A percentile compares a stretch with the other conserved stretches of the same genome.
Conservation (phyloP, 2,113 vertebrate species). For the Emydocephalus ijimae region DNA sequence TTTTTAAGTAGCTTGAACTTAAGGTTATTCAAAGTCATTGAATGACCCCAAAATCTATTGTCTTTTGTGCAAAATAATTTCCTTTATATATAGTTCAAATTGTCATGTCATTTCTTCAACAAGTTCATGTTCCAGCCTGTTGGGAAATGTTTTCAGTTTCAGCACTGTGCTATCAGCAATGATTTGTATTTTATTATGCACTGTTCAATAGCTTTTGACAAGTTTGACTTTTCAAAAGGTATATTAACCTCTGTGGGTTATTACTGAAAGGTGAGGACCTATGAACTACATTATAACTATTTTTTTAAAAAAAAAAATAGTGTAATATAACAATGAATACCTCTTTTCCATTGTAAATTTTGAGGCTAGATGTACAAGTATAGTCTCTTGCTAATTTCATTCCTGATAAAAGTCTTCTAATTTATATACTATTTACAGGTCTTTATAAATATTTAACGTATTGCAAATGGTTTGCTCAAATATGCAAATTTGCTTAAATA, state of each 20-base stretch:
- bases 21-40: not conserved
- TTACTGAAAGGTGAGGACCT: not conserved
- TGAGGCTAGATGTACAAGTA: not conserved
- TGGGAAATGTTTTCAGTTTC: not conserved
- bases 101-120: constrained; percentile 16
- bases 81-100: not conserved
- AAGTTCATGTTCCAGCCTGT: not conserved
- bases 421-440: no score
- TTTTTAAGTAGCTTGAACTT: not conserved
- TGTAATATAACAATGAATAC: not conserved
- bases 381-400: not conserved
- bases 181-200: not conserved
- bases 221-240: not conserved
- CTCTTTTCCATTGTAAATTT: not conserved
- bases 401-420: not conserved
- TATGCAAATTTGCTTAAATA: not conserved
- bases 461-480: not conserved
- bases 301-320: not conserved
- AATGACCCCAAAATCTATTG: not conserved
- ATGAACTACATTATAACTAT: not conserved
- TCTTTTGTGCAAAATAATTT: not conserved
- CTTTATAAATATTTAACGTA: not conserved
- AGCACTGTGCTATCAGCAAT: not conserved
- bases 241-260: not conserved
- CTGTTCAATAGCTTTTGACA: not conserved